These are phyloP conservation scores for Centropristis striata DNA, from an alignment of 2,113 vertebrate genomes.

Conservation along the genomic window DNA sequence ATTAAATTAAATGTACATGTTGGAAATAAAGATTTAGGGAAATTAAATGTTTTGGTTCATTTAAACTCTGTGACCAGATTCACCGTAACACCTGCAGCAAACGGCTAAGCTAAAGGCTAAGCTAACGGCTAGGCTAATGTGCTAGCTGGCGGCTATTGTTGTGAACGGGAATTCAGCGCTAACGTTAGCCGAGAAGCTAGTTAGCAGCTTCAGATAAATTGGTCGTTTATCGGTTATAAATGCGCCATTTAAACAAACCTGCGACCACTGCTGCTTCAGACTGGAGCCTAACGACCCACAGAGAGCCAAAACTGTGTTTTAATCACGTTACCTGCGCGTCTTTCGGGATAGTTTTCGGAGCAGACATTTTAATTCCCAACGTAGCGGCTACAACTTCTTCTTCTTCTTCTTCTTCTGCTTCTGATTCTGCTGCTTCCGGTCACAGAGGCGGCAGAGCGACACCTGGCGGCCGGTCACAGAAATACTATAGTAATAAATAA, in stretches of 20 bases:
- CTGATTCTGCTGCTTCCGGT: background rate
- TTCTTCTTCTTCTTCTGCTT: conserved; percentile 27
- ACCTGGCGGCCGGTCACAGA: background rate
- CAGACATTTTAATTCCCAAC: conserved; percentile 68
- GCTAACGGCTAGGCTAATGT: conserved; percentile 19
- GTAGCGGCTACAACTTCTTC: conserved; percentile 1
- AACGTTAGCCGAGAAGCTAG: conserved; percentile 26
- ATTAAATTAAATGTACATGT: no score
- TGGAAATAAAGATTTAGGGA: no score
- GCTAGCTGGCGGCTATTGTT: conserved; percentile 2
- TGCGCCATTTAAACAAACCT: rapidly evolving
- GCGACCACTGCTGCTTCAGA: rapidly evolving
- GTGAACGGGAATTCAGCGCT: background rate
- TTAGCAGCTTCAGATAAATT: background rate
- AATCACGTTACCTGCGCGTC: conserved; percentile 71
- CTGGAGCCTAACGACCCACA: rapidly evolving
- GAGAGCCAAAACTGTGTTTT: rapidly evolving
- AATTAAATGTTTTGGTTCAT: no score
- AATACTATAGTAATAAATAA: no score
- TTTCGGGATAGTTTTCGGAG: conserved; percentile 79
- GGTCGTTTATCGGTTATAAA: rapidly evolving
- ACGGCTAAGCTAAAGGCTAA: no score
- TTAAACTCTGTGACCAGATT: no score
- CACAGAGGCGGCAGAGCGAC: background rate
- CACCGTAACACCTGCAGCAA: background rate